These are phyloP conservation scores for Indicator indicator DNA, from an alignment of 2,113 vertebrate genomes.

Conservation along the genomic window DNA sequence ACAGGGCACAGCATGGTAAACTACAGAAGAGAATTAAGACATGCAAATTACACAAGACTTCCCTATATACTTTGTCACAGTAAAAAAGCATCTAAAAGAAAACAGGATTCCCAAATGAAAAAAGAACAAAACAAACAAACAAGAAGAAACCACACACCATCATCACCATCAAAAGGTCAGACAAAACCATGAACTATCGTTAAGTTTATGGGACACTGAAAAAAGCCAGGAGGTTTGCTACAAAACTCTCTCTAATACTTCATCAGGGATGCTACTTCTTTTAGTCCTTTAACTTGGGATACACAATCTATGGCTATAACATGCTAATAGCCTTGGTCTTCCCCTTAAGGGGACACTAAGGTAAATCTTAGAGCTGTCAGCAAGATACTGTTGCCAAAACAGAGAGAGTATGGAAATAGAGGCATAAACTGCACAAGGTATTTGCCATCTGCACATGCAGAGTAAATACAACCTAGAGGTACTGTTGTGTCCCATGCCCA, in stretches of 20 bases:
- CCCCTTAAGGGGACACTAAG: background rate
- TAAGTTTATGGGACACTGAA: background rate
- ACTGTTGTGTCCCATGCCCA: background rate
- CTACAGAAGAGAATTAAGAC: background rate
- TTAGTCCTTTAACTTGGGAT: background rate
- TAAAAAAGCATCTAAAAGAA: background rate
- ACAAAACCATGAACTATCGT: background rate
- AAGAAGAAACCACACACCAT: background rate
- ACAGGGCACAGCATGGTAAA: background rate
- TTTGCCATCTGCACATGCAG: background rate
- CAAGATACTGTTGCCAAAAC: background rate
- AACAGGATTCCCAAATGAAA: background rate
- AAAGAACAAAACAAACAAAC: background rate
- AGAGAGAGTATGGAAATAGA: background rate
- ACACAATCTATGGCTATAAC: accelerated
- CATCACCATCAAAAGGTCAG: background rate
- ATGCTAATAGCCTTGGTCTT: background rate
- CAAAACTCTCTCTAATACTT: background rate
- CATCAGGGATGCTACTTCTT: background rate
- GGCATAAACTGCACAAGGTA: background rate
- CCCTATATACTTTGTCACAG: background rate
- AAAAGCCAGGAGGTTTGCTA: background rate
- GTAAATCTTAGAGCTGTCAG: background rate
- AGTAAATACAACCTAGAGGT: background rate
- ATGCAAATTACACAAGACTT: background rate